Conservation (phyloP, 2,888 invertebrate genomes). For the Sinotaia quadrata region DNA sequence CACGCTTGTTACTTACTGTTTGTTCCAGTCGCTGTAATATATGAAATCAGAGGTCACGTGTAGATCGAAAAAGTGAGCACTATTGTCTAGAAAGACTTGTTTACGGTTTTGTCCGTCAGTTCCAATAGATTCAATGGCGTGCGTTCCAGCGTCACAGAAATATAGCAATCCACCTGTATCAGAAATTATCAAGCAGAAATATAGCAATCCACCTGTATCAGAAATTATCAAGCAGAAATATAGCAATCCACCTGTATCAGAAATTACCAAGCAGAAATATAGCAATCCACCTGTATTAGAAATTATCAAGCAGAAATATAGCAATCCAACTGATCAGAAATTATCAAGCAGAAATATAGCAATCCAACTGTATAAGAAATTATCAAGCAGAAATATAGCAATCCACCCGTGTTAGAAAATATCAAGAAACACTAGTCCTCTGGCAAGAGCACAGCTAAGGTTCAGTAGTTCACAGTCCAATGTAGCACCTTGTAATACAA, state of each 20-base stretch:
- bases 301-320: too few relatives aligned
- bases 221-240: constrained; percentile 30
- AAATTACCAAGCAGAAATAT: constrained; percentile 32
- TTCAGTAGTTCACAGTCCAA: too few relatives aligned
- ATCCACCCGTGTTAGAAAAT: too few relatives aligned
- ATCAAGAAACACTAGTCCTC: too few relatives aligned
- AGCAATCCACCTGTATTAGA: constrained; percentile 19
- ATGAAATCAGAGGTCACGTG: constrained; percentile 36
- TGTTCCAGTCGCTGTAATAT: constrained; percentile 44
- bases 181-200: constrained; percentile 28
- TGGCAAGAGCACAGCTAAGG: too few relatives aligned
- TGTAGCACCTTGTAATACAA: too few relatives aligned
- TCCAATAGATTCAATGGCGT: constrained; percentile 37
- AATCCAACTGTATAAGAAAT: too few relatives aligned
- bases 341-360: too few relatives aligned
- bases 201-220: constrained; percentile 27
- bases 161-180: constrained; percentile 30
- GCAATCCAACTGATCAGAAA: too few relatives aligned
- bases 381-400: too few relatives aligned
- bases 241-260: constrained; percentile 19
- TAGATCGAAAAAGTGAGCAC: constrained; percentile 42
- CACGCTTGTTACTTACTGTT: constrained; percentile 26
- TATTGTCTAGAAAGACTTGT: constrained; percentile 26
- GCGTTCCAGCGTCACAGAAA: constrained; percentile 42
- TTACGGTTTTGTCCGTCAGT: constrained; percentile 29